Evolutionary conservation across 2,797 vertebrate genomes (phyloP), one percentile per base, ranked within the genome.

Genomic region (Amphiprion clarkii): DNA sequence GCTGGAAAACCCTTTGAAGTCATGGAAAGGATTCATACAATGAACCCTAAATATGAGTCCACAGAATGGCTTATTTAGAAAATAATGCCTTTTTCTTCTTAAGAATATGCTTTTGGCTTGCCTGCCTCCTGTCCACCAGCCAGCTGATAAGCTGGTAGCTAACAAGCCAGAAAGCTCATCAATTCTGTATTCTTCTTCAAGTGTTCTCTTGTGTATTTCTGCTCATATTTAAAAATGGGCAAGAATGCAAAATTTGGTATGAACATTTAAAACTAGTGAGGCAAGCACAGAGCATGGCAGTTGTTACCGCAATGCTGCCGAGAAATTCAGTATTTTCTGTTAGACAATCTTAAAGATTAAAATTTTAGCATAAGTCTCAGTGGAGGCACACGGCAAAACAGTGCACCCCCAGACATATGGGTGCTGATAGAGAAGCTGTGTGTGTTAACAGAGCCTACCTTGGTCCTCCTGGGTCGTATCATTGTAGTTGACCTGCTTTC

Each of bases 401-500:
- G 21, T 11, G 67, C 39, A 42, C 4, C 10, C 13, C 10, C 13
- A 48, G 42, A n/a, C 23, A 21, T 71, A 60, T 40, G 25, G 23
- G 42, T 48, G 10, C n/a, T 21, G 64, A 39, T 11, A 39, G 36
- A 39, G 36, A 39, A 39, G 36, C 36, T 39, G 36, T 39, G 36
- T 2, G 27, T 42, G 42, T 13, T 6, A 39, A 23, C 31, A 10
- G 31, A 3, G 64, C 88, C 49, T 94, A 99, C 98, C 98, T 97
- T 99, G 98, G 94, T 99, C 98, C 94, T 99, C 98, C 93, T 99
- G 98, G 0, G 98, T 97, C 3, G 98, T 93, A 0, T 99, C 98
- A 0, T 99, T 99, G 95, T 99, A 99, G 96, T 99, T 99, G 95
- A 99, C 98, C 88, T 99, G 98, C 89, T 99, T 99, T 62, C 98